These are phyloP conservation scores for Glareola pratincola DNA, from an alignment of 2,113 vertebrate genomes.

Conservation along the genomic window DNA sequence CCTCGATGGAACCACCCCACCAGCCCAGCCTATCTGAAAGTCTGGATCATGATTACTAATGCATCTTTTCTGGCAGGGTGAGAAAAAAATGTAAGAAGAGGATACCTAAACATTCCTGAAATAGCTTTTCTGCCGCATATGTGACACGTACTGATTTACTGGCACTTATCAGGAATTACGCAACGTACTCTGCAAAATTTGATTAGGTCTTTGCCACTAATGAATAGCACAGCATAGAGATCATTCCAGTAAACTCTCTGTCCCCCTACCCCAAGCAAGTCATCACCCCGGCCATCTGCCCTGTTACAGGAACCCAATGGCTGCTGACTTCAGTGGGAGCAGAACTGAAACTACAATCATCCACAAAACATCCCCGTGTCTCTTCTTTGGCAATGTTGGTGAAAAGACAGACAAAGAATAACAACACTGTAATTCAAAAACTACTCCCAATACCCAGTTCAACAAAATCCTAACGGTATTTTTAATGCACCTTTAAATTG, in stretches of 20 bases:
- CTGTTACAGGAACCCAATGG: accelerated
- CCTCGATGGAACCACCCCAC: background rate
- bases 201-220: background rate
- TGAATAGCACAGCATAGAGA: background rate
- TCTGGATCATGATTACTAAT: background rate
- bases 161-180: background rate
- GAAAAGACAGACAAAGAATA: background rate
- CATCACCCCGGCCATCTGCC: background rate
- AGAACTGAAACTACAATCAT: background rate
- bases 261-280: background rate
- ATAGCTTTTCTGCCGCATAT: background rate
- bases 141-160: background rate
- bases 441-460: background rate
- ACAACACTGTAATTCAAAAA: accelerated
- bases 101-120: background rate
- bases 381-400: background rate
- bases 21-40: background rate
- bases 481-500: background rate
- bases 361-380: accelerated
- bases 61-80: background rate
- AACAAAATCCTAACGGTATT: background rate
- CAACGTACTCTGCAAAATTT: background rate
- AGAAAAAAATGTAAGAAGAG: background rate
- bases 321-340: background rate
- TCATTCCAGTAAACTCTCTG: background rate